Evolutionary conservation across 2,888 invertebrate genomes (phyloP), one percentile per base, ranked within the genome.

Genomic region (Ochlodes sylvanus): DNA sequence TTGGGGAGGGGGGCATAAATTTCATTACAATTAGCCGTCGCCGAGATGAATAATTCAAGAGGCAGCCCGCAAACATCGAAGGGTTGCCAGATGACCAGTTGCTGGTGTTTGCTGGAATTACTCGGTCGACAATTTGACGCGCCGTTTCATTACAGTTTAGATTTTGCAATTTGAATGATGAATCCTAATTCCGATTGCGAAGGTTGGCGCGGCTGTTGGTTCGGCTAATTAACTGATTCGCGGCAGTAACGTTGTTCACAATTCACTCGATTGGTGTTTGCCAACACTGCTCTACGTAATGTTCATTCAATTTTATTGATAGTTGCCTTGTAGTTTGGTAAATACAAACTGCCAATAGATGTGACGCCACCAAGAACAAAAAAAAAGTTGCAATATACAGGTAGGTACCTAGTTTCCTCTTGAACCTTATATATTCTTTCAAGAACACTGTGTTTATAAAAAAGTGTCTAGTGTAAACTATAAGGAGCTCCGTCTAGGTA

Each of bases 1-100:
- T n/a, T n/a, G 38, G 38, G 12, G 38, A 10, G 10, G 81, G 81
- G 81, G 84, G 87, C 83, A 86, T 88, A 91, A 93, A 93, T 92
- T 92, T 89, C 87, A 93, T 93, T 92, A 93, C 92, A 93, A 93
- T 93, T 93, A 93, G 92, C 89, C 76, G 85, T 85, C 83, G 86
- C 84, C 79, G 76, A 75, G 82, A 89, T 93, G 92, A 90, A 93
- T 93, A 82, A 93, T 92, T 89, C 92, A 93, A 79, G 80, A 81
- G 83, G 79, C 78, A 80, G 77, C 82, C 82, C 80, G 88, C 88
- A 92, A 92, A 91, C 91, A 91, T 73, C 82, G 86, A 88, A 90
- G 88, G 90, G 91, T 89, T 89, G 87, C 83, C 81, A 81, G 77
- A 83, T 84, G 86, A 82, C 85, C 84, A 75, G 82, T 81, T 81